A percentile compares a stretch with the other conserved stretches of the same genome.
Conservation (phyloP, 2,113 vertebrate species). For the Aleadryas rufinucha region DNA sequence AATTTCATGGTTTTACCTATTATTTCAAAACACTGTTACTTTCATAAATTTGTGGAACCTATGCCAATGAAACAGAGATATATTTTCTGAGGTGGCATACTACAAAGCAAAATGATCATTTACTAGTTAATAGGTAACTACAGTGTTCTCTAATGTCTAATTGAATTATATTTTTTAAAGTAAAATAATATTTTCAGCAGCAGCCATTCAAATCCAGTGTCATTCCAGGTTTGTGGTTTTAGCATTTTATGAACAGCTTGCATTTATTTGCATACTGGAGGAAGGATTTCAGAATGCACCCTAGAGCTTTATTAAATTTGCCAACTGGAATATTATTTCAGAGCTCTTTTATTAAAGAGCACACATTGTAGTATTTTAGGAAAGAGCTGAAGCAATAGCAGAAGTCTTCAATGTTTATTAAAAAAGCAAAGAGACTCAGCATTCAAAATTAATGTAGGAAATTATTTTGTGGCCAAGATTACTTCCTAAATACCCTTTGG, state of each 20-base stretch:
- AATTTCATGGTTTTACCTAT: not conserved
- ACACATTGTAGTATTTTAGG: not conserved
- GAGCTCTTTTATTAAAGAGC: constrained; percentile 4
- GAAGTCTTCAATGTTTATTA: not conserved
- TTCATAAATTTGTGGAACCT: not conserved
- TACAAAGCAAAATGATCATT: not conserved
- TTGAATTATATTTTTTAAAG: not conserved
- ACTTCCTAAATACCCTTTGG: not conserved
- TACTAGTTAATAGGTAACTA: not conserved
- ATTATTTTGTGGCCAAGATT: not conserved
- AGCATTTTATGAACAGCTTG: not conserved
- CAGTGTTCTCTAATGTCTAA: not conserved
- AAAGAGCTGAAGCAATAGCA: not conserved
- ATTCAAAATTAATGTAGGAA: not conserved
- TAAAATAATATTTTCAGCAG: not conserved
- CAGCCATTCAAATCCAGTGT: not conserved
- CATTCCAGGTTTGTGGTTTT: not conserved
- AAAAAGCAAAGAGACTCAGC: not conserved
- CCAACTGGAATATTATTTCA: not conserved
- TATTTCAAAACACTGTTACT: not conserved
- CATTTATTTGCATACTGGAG: not conserved
- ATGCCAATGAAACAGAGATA: not conserved
- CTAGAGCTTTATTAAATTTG: constrained; percentile 37
- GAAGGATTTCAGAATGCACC: not conserved
- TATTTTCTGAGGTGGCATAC: not conserved